Evolutionary conservation across 2,113 vertebrate species (phyloP), one percentile per base, ranked within the genome.

Genomic region (Ancistrus triradiatus): DNA sequence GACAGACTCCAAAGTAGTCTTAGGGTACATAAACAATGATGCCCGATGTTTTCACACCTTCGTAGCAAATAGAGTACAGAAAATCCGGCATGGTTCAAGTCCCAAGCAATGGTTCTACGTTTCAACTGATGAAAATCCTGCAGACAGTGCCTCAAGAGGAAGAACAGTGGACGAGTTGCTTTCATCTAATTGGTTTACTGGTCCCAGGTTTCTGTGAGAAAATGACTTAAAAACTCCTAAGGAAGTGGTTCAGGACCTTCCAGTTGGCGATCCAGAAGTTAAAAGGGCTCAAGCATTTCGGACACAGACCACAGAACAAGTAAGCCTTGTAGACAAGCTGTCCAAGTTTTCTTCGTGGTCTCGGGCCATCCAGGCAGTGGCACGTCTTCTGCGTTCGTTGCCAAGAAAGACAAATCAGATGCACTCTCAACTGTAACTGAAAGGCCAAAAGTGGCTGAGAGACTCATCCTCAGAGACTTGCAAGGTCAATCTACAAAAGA

Each of bases 321-420:
- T 31, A 15, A 62, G 9, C 28, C 22, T 66, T 5, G 22, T n/a
- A 1, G 58, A 67, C 43, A 24, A 21, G 17, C 5, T 67, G 4
- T 33, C 50, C 13, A 66, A 61, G 6, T 21, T 56, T 10, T 72
- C 63, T 28, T 57, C 42, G 7, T 72, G 63, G 63, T 47, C 63
- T 7, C n/a, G 5, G 1, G 63, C 57, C 7, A 24, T 15, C 7
- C 2, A 38, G 47, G 48, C 63, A 28, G 38, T 69, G 7, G 40
- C 67, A 25, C 59, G 42, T 4, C 24, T 60, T 15, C 9, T 40
- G 10, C 21, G 22, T 3, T 2, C 50, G 7, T n/a, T n/a, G 22
- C 13, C n/a, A 63, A 3, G 37, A 43, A 40, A 42, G 42, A 27
- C 44, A 63, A 57, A 22, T 70, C 24, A 38, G 28, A 28, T 10